A percentile compares a stretch with the other conserved stretches of the same genome.
These are phyloP conservation scores for Heliocidaris tuberculata DNA, from an alignment of 35 echinoderm and acorn worm genomes.

Conservation along the genomic window DNA sequence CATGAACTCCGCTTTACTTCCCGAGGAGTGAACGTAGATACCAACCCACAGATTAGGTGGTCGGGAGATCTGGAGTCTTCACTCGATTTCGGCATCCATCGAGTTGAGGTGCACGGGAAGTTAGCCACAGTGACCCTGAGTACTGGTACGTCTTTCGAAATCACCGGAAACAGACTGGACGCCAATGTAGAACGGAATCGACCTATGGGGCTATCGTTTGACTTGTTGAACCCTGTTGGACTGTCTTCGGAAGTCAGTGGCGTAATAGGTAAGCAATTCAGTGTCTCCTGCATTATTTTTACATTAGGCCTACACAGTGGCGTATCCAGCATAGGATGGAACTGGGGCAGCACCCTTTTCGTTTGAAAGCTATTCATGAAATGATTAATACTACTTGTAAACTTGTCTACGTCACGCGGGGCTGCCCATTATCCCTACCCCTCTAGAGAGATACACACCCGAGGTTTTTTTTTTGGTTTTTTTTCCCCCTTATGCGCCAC, in stretches of 20 bases:
- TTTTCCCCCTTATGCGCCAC: too few species aligned
- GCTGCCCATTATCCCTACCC: too few species aligned
- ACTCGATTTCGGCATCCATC: background rate
- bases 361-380: background rate
- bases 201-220: background rate
- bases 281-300: background rate
- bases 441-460: too few species aligned
- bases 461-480: too few species aligned
- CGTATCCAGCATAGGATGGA: background rate
- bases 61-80: conserved; percentile 12
- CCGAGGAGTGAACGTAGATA: background rate
- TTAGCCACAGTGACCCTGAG: background rate
- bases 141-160: conserved; percentile 13
- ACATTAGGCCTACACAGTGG: background rate
- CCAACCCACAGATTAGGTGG: background rate
- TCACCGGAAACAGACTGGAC: background rate
- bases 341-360: background rate
- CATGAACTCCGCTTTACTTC: conserved; percentile 14
- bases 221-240: background rate
- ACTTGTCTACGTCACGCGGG: background rate
- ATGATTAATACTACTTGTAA: background rate
- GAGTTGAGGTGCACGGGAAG: background rate
- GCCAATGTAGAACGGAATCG: background rate
- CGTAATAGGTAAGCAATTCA: background rate
- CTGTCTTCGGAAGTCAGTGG: conserved; percentile 13